These are phyloP conservation scores for Acrossocheilus wenchowensis DNA, from an alignment of 2,797 vertebrate species.

Conservation along the genomic window DNA sequence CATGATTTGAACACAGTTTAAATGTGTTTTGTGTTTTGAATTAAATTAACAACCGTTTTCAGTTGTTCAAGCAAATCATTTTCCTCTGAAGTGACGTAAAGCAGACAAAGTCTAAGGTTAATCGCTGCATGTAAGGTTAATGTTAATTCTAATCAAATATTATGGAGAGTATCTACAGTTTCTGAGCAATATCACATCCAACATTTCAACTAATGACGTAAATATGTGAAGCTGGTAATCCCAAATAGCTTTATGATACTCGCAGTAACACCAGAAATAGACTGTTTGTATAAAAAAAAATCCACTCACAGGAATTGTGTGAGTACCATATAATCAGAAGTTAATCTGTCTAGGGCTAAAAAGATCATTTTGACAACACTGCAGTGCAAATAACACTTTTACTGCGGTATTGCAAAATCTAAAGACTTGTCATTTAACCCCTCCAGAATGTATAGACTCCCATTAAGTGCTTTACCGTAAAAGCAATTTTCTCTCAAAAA, in stretches of 20 bases:
- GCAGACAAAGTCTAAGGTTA: neutral
- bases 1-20: neutral
- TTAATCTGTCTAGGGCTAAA: neutral
- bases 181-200: neutral
- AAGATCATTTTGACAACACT: neutral
- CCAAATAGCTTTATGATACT: neutral
- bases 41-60: neutral
- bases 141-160: neutral
- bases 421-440: neutral
- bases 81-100: neutral
- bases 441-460: conserved; percentile 17
- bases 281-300: neutral
- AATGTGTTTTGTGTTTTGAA: neutral
- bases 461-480: conserved; percentile 31
- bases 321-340: neutral
- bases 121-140: neutral
- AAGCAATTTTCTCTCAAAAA: neutral
- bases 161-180: neutral
- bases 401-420: neutral
- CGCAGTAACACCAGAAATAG: neutral
- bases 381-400: neutral
- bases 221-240: neutral
- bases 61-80: neutral
- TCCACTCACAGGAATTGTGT: neutral
- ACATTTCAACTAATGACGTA: neutral